phyloP scores from a whole-genome alignment of 1,140 invertebrate species.

The Bombus sylvicola region DNA sequence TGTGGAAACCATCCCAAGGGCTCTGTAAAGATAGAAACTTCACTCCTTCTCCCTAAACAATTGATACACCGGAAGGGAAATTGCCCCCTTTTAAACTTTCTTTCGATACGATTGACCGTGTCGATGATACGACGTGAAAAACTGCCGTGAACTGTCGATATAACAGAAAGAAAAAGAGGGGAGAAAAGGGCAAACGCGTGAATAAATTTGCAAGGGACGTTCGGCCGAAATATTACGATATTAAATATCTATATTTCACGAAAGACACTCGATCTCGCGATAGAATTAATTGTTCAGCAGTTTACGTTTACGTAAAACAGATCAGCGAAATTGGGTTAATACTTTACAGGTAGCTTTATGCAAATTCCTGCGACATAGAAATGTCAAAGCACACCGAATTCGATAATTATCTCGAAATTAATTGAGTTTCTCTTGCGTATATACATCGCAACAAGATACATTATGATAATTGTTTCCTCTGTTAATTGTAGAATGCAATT shows the following conservation, averaged over 20 bases:
- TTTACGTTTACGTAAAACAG: background rate
- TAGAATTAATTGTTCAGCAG: background rate
- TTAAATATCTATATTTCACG: background rate
- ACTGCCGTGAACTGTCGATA: background rate
- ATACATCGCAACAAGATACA: slow-evolving; percentile 21
- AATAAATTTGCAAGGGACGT: background rate
- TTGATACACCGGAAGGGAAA: slow-evolving; percentile 54
- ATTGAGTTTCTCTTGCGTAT: background rate
- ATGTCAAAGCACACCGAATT: background rate
- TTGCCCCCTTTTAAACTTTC: slow-evolving; percentile 50
- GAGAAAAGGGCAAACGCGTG: background rate
- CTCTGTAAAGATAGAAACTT: slow-evolving; percentile 57
- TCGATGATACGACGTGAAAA: background rate
- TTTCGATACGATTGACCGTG: slow-evolving; percentile 48
- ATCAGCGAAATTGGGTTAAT: background rate
- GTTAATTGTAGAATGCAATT: slow-evolving; percentile 31
- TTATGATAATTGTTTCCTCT: slow-evolving; percentile 22
- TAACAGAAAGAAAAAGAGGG: background rate
- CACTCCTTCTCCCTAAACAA: slow-evolving; percentile 52
- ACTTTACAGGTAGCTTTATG: slow-evolving; percentile 1
- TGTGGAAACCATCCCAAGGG: slow-evolving; percentile 41
- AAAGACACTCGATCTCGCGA: background rate
- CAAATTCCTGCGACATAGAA: slow-evolving; percentile 4
- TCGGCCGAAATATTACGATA: background rate
- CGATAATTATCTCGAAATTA: slow-evolving; percentile 27